Evolutionary conservation across 2,888 invertebrate genomes (phyloP).

Genomic region (Camptogramma bilineatum): DNA sequence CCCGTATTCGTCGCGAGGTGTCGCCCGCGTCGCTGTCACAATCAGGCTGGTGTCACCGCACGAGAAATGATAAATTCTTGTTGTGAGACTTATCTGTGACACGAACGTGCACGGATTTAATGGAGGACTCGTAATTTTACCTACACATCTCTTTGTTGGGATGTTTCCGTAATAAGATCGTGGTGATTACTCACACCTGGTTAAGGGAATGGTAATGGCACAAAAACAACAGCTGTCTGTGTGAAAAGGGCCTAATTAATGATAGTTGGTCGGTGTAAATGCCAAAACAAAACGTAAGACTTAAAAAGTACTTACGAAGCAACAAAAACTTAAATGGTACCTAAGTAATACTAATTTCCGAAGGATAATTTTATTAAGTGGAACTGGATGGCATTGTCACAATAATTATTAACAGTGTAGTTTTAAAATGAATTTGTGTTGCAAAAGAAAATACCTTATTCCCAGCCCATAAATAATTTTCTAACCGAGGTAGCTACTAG

Average conservation of each 20-base stretch:
- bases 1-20: conserved; percentile 34
- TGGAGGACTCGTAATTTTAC: conserved; percentile 26
- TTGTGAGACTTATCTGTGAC: conserved; percentile 36
- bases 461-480: neutral
- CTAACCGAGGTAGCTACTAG: conserved; percentile 4
- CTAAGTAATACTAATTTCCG: neutral
- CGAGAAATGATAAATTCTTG: conserved; percentile 44
- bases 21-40: conserved; percentile 39
- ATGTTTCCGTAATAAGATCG: neutral
- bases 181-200: conserved; percentile 1
- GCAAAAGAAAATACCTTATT: neutral
- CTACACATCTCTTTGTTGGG: conserved; percentile 6
- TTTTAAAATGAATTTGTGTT: neutral
- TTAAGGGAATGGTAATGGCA: neutral
- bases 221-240: conserved; percentile 2
- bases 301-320: neutral
- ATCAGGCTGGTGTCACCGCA: conserved; percentile 34
- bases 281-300: neutral
- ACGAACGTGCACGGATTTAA: conserved; percentile 40
- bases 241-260: neutral
- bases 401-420: neutral
- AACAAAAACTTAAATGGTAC: neutral
- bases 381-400: too few species aligned
- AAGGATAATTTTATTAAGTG: too few species aligned
- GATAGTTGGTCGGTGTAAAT: neutral